A percentile compares a stretch with the other conserved stretches of the same genome.
phyloP scores from a whole-genome alignment of 2,797 vertebrate species.

The Austrolebias charrua region DNA sequence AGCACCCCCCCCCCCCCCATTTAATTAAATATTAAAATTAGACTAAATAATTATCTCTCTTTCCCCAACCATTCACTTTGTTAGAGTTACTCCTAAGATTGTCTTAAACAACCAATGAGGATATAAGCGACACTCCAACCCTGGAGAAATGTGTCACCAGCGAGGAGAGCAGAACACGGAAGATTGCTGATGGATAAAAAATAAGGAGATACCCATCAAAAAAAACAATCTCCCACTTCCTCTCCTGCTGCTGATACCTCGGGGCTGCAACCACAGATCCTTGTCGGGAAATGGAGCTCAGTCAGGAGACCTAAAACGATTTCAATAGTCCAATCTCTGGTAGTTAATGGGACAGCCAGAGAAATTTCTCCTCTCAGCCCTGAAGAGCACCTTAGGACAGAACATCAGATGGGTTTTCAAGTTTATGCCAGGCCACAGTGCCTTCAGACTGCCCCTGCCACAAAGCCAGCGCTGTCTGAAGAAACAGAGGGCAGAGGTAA shows the following conservation, averaged over 20 bases:
- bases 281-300: conserved; percentile 50
- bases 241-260: conserved; percentile 31
- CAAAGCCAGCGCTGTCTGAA: conserved; percentile 43
- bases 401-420: conserved; percentile 46
- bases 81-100: conserved; percentile 22
- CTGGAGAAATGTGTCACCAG: conserved; percentile 48
- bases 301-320: conserved; percentile 47
- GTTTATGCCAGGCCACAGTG: conserved; percentile 41
- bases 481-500: conserved; percentile 50
- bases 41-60: neutral
- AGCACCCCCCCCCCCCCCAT: too few relatives aligned
- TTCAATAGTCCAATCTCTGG: conserved; percentile 49
- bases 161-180: conserved; percentile 26
- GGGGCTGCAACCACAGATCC: conserved; percentile 45
- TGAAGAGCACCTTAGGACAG: conserved; percentile 48
- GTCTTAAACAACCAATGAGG: conserved; percentile 27
- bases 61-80: conserved; percentile 20
- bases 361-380: conserved; percentile 47
- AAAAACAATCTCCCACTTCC: conserved; percentile 50
- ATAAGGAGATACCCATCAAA: conserved; percentile 35
- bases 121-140: conserved; percentile 44
- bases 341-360: conserved; percentile 52
- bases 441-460: conserved; percentile 42
- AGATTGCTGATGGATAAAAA: conserved; percentile 49
- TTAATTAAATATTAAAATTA: neutral